Base-by-base conservation (phyloP, 2,113 vertebrate genomes). In the Tretioscincus oriximinensis region DNA sequence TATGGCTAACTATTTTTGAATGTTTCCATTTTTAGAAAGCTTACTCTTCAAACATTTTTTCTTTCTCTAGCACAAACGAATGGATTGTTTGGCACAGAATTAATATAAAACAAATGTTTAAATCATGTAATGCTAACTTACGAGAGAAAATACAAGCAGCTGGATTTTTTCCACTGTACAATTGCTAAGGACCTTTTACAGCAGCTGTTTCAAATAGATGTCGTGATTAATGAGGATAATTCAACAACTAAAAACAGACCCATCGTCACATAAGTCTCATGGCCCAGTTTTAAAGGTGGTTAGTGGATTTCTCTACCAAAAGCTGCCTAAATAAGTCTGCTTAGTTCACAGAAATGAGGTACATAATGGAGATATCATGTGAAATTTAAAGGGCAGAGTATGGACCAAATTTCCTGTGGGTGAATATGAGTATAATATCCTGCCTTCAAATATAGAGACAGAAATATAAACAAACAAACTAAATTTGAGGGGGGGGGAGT, bases 141-240 rank as follows among this genome's bases (percentile, higher is more conserved):
- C 82, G 87, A 90, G 92, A 90, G 88, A 90, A 92, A 93, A 92
- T 89, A 90, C 91, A 92, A 92, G 90, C 90, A 82, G 73, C 91
- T 90, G 91, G 91, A 94, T 89, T 86, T 82, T 88, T 91, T 92
- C 90, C 92, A 88, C 87, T 84, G 76, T 83, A 89, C 86, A 64
- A 81, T 54, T 76, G 90, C 80, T 86, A n/a, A 87, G 89, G 88
- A 91, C 91, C 86, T 89, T 87, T 82, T 9, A 0, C 82, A 90
- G 87, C 93, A 93, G 92, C 92, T 93, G 93, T 91, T 93, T 92
- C 60, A 1, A 92, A 93, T 92, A 91, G 87, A 90, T 68, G 1
- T 85, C 87, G 87, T 92, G 91, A 93, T 93, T 92, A 93, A 93
- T 87, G 86, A 85, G 87, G 85, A 92, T 90, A 87, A 90, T 81